phyloP scores from a whole-genome alignment of 2,113 vertebrate genomes.

The Xiphorhynchus elegans region DNA sequence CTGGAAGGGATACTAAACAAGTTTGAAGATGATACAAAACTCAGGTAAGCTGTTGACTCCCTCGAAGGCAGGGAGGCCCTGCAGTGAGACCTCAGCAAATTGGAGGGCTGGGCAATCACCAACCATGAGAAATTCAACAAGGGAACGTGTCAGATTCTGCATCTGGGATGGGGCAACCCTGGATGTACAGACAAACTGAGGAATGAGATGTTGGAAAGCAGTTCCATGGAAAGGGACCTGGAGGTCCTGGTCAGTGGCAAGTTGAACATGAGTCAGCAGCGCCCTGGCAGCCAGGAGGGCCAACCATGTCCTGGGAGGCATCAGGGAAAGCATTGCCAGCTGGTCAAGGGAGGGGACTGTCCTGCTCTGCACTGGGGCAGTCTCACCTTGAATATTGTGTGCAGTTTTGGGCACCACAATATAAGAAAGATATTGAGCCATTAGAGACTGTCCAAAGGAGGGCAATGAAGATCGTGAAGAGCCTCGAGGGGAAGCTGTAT shows the following conservation, averaged over 20 bases:
- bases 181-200: neutral
- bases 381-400: neutral
- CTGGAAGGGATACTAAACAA: neutral
- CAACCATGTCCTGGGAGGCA: neutral
- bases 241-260: neutral
- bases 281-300: neutral
- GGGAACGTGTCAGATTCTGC: neutral
- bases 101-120: neutral
- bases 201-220: neutral
- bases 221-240: neutral
- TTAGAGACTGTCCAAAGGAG: neutral
- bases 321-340: neutral
- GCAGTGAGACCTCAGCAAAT: neutral
- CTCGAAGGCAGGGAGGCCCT: neutral
- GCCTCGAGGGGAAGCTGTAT: neutral
- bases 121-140: neutral
- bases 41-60: neutral
- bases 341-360: neutral
- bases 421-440: neutral
- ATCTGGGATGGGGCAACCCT: neutral
- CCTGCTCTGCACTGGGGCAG: neutral
- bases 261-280: neutral
- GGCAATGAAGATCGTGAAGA: neutral
- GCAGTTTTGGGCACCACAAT: neutral
- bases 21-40: neutral